phyloP scores from a whole-genome alignment of 2,113 vertebrate genomes.

The Paramisgurnus dabryanus region DNA sequence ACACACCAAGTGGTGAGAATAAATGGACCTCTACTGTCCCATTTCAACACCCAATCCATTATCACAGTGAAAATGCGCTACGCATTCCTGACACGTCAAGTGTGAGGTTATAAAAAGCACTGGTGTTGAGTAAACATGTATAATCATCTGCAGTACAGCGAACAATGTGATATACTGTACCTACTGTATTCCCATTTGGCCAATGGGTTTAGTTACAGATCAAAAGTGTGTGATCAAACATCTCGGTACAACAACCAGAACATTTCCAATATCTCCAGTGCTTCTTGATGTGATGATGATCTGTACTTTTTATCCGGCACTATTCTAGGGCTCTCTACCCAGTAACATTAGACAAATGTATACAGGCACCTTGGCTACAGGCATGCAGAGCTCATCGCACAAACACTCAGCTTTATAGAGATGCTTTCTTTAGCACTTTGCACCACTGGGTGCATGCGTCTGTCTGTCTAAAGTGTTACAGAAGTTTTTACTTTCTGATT shows the following conservation, averaged over 20 bases:
- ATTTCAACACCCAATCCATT: conserved; percentile 79
- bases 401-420: conserved; percentile 24
- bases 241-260: neutral
- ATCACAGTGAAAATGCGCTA: conserved; percentile 67
- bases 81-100: conserved; percentile 67
- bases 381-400: conserved; percentile 16
- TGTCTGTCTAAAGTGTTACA: conserved; percentile 13
- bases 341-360: conserved; percentile 43
- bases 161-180: neutral
- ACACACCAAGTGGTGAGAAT: conserved; percentile 37
- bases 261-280: neutral
- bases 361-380: conserved; percentile 13
- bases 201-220: neutral
- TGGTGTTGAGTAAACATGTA: conserved; percentile 50
- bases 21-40: conserved; percentile 64
- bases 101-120: conserved; percentile 74
- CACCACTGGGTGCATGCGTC: neutral
- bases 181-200: neutral
- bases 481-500: neutral
- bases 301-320: conserved; percentile 42
- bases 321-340: conserved; percentile 42
- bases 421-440: conserved; percentile 21
- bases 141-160: conserved; percentile 37
- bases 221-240: neutral
- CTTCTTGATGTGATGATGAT: conserved; percentile 2